Evolutionary conservation across 2,797 vertebrate species (phyloP).

Genomic region (Melanotaenia maccullochi): DNA sequence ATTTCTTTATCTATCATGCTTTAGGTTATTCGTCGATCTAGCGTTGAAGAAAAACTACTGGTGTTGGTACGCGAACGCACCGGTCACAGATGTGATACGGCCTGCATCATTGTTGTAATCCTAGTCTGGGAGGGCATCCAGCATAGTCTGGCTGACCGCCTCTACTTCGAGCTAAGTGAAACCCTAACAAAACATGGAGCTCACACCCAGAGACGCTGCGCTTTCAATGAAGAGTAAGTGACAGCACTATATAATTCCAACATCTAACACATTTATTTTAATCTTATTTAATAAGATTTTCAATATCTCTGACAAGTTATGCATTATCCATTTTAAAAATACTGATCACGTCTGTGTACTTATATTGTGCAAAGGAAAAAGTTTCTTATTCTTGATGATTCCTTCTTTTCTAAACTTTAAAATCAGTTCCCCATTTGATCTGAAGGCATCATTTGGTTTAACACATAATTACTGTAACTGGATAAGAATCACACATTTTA

Average conservation of each 20-base stretch:
- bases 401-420: slow-evolving; percentile 2
- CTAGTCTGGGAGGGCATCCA: slow-evolving; percentile 96
- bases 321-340: not conserved
- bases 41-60: slow-evolving; percentile 92
- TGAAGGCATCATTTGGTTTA: not conserved
- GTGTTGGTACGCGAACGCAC: slow-evolving; percentile 93
- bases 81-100: slow-evolving; percentile 90
- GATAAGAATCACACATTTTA: not conserved
- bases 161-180: slow-evolving; percentile 91
- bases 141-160: slow-evolving; percentile 85
- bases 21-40: slow-evolving; percentile 93
- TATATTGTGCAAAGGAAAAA: not conserved
- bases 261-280: not conserved
- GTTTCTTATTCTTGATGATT: not conserved
- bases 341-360: not conserved
- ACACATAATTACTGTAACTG: not conserved
- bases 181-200: slow-evolving; percentile 91
- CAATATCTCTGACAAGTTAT: not conserved
- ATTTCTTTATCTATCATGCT: slow-evolving; percentile 13
- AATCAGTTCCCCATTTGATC: not conserved
- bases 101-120: slow-evolving; percentile 94
- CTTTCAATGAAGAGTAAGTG: slow-evolving; percentile 97
- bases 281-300: not conserved
- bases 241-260: slow-evolving; percentile 10
- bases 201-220: slow-evolving; percentile 92